A percentile compares a stretch with the other conserved stretches of the same genome.
These are phyloP conservation scores for Holocentrus rufus DNA, from an alignment of 2,797 vertebrate species.

Conservation along the genomic window DNA sequence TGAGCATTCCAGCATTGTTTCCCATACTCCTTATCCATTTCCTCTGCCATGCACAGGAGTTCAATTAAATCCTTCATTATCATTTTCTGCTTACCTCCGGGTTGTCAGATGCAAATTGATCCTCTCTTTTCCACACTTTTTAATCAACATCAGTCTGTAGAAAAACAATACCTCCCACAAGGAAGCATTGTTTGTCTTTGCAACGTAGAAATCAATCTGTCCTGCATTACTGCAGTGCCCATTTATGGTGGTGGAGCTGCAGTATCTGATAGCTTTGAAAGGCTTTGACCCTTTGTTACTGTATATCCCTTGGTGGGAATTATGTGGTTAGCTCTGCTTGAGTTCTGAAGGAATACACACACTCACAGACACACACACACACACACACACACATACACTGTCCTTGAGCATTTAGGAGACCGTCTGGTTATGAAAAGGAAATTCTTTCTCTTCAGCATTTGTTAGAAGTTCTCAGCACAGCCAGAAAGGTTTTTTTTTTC, in stretches of 20 bases:
- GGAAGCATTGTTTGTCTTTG: conserved; percentile 64
- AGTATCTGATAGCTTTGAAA: conserved; percentile 47
- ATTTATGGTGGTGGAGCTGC: conserved; percentile 46
- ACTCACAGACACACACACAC: conserved; percentile 12
- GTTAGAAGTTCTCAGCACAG: conserved; percentile 24
- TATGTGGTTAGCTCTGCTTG: conserved; percentile 55
- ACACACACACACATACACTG: conserved; percentile 21
- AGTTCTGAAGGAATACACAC: conserved; percentile 36
- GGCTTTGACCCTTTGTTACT: conserved; percentile 65
- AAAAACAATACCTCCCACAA: conserved; percentile 70
- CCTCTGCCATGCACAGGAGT: conserved; percentile 48
- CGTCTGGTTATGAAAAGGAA: conserved; percentile 23
- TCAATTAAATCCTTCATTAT: conserved; percentile 72
- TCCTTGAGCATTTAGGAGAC: conserved; percentile 59
- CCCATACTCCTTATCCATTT: conserved; percentile 54
- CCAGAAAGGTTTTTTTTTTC: neutral
- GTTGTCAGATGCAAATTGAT: conserved; percentile 74
- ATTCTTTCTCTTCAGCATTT: conserved; percentile 30
- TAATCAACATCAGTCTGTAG: conserved; percentile 70
- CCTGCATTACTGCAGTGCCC: conserved; percentile 57
- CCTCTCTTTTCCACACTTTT: conserved; percentile 60
- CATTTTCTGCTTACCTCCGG: conserved; percentile 68
- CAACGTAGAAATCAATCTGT: conserved; percentile 61
- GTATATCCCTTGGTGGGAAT: conserved; percentile 47
- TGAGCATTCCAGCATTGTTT: conserved; percentile 36